Base-by-base conservation (phyloP, 2,113 vertebrate genomes). In the Bos indicus region DNA sequence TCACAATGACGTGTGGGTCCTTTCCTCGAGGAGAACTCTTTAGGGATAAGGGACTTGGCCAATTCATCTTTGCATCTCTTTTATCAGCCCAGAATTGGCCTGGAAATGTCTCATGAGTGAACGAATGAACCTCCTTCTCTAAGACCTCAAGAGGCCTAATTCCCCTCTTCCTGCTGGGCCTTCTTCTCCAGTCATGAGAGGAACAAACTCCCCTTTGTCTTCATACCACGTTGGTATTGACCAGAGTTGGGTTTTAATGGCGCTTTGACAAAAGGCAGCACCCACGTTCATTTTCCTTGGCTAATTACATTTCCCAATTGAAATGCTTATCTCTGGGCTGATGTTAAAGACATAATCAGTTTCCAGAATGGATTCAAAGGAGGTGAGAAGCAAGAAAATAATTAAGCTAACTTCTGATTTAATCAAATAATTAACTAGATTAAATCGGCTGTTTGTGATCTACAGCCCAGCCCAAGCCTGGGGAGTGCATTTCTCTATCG, bases 381-480 rank as follows among this genome's bases (percentile, higher is more conserved):
- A 97, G 97, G 98, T 95, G 67, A 96, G 95, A 95, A 97, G 88
- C 8, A 97, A 78, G 83, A 97, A 97, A 81, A 87, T 96, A 94
- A 96, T 97, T 98, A 98, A 97, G 97, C 95, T 95, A 97, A 92
- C 96, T 96, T 88, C 88, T 97, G 97, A 98, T 97, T 93, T 26
- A 97, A 46, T 2, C 92, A 36, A 97, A 36, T 1, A n/a, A 88
- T 88, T 91, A 93, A 91, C 16, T 78, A 95, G 67, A 96, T 52
- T 97, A 77, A 86, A 97, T 81, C 19, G 0, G 96, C 0, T 92
- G 88, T 28, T 82, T 84, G 95, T 33, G 97, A 98, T 64, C 90
- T 97, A 84, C 51, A 16, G 74, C 46, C 81, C 21, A 57, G 89
- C 56, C 91, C 8, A 8, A 43, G 86, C 23, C 71, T 51, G 64